Evolutionary conservation across 1,140 invertebrate species (phyloP).

Genomic region (Drosophila mayri): DNA sequence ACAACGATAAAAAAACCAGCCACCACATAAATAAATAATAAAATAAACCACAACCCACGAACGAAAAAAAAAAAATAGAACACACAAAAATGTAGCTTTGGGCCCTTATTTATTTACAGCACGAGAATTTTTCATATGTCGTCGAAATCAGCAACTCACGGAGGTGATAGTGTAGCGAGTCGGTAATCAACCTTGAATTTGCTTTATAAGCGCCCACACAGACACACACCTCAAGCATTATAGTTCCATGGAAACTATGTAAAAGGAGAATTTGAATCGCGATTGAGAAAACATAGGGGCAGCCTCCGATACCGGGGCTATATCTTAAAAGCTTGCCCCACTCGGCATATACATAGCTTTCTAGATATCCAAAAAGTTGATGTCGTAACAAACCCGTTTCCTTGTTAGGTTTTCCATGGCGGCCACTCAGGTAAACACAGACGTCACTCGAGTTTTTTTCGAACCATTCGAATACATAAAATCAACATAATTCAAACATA

Average conservation of each 20-base stretch:
- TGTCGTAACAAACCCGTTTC: conserved; percentile 51
- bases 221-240: not conserved
- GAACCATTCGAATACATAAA: conserved; percentile 57
- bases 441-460: conserved; percentile 33
- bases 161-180: conserved; percentile 48
- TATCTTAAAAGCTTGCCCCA: conserved; percentile 23
- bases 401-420: conserved; percentile 32
- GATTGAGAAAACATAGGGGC: conserved; percentile 12
- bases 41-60: conserved; percentile 47
- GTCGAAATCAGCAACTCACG: conserved; percentile 63
- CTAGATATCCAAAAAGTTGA: conserved; percentile 26
- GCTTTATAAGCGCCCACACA: conserved; percentile 61
- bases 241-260: conserved; percentile 34
- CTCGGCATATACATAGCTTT: conserved; percentile 25
- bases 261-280: conserved; percentile 32
- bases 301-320: conserved; percentile 1
- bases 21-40: conserved; percentile 69
- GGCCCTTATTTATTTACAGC: conserved; percentile 61
- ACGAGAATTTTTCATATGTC: conserved; percentile 69
- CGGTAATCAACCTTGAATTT: conserved; percentile 81
- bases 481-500: conserved; percentile 71
- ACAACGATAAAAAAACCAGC: conserved; percentile 51
- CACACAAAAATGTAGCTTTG: conserved; percentile 20
- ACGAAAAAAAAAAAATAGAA: conserved; percentile 11
- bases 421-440: conserved; percentile 32